Evolutionary conservation across 2,888 invertebrate species (phyloP), one percentile per base, ranked within the genome.

Genomic region (Ptychoptera contaminata): DNA sequence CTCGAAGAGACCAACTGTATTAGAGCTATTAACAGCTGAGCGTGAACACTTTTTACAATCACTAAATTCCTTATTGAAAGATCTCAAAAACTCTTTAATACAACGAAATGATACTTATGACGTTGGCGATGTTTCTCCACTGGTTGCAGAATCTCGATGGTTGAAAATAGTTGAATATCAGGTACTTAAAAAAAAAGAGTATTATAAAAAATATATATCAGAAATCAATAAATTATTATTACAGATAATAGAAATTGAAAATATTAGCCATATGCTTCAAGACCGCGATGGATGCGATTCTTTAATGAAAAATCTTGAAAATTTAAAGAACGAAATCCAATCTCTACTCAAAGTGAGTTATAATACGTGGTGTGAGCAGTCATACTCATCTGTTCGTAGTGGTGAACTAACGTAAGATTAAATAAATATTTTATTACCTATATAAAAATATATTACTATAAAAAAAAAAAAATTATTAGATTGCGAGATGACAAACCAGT

Each of bases 21-120:
- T 77, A 53, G 71, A 74, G 44, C 68, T 75, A 2, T 65, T 88
- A 2, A 73, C 74, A 49, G 73, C 77, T 2, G 87, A 88, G 58
- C 72, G 93, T 7, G 88, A 92, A 58, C 76, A 80, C 50, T 74
- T 94, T 46, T 69, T 92, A 30, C 72, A 75, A 2, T 75, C 78
- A 0, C 64, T 83, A 11, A 64, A 72, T 14, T 71, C 76, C 40
- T 71, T 83, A 55, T 59, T 83, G 39, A 71, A 71, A 54, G 67
- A 68, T 44, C 48, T 66, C 11, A 58, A 61, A 32, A 59, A 61
- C 44, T 63, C 64, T 1, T 61, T 66, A n/a, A 37, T n/a, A 23
- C 44, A 48, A 35, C 47, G 39, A 58, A 56, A 55, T n/a, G 62
- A 63, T 36, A 62, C 61, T 0, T 61, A 62, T 1, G 59, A 64